phyloP scores from a whole-genome alignment of 2,888 invertebrate species.

The Luperina testacea region DNA sequence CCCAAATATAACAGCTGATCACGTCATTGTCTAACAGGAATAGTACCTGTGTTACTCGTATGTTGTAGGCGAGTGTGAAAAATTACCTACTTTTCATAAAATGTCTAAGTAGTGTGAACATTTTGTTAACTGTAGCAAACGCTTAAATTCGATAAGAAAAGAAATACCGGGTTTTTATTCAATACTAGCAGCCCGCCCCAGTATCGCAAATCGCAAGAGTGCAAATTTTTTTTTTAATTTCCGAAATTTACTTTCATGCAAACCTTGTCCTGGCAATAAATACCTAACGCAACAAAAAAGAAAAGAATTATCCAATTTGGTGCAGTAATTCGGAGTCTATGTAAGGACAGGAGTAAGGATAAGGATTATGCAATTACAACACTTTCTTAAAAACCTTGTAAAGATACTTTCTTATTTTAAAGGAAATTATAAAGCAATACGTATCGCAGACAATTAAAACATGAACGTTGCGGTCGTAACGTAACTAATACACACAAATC shows the following conservation, averaged over 20 bases:
- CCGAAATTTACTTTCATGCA: no score
- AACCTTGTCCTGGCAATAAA: no score
- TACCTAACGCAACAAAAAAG: no score
- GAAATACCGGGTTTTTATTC: neutral
- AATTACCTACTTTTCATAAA: neutral
- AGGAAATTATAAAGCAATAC: conserved; percentile 1
- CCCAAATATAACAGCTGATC: conserved; percentile 70
- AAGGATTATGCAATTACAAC: neutral
- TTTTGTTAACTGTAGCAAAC: no score
- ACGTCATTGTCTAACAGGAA: conserved; percentile 45
- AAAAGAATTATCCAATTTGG: no score
- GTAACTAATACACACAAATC: conserved; percentile 5
- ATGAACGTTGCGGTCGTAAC: neutral
- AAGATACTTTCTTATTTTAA: neutral
- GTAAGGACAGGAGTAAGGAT: no score
- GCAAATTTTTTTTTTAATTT: no score
- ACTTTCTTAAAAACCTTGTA: neutral
- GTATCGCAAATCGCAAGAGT: no score
- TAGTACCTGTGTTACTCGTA: conserved; percentile 51
- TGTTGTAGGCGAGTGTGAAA: conserved; percentile 20
- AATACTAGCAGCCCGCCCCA: neutral
- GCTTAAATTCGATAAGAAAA: neutral
- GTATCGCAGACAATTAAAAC: conserved; percentile 1
- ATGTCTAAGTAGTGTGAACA: conserved; percentile 1
- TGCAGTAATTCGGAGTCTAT: no score